Base-by-base conservation (phyloP, 2,797 vertebrate species). In the Phrynocephalus guinanensis region DNA sequence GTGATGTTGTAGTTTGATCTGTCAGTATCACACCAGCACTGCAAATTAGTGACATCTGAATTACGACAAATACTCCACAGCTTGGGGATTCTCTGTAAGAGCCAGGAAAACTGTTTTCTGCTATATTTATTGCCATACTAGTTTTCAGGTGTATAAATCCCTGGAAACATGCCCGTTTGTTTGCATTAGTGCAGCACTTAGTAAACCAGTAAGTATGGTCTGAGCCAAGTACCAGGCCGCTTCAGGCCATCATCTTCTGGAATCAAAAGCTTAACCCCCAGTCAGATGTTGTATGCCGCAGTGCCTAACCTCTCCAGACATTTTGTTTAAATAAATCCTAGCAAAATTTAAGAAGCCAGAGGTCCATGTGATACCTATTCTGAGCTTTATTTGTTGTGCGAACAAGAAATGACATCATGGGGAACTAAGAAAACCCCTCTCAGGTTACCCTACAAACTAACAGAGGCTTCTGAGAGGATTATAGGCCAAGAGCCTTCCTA, bases 381-480 rank as follows among this genome's bases (percentile, higher is more conserved):
- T 4, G 22, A 84, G 85, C n/a, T 1, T n/a, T 86, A 86, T 56
- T 79, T 3, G 5, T 91, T 80, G 91, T 83, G 88, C 92, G 95
- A 93, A 95, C 96, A 94, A 70, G 30, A 84, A 93, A 94, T 92
- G 67, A 93, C 93, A 92, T 89, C 91, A 87, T 0, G 22, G 48
- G 60, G 63, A 91, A 93, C 90, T 3, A 44, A 92, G 95, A 93
- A 83, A 93, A 82, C 88, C 85, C 92, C 86, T 96, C 93, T 97
- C 95, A 82, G 89, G 95, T 97, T 96, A 96, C 96, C 86, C 82
- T 95, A 94, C 77, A 95, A 95, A 95, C 92, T 91, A 95, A 95
- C 91, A 92, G 82, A 93, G 93, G 95, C 92, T 95, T 95, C 89
- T 76, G 90, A 91, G 83, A 90, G 96, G 96, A 95, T 97, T 95